These are phyloP conservation scores for Sinocyclocheilus anshuiensis DNA, from an alignment of 2,113 vertebrate species.

Conservation along the genomic window DNA sequence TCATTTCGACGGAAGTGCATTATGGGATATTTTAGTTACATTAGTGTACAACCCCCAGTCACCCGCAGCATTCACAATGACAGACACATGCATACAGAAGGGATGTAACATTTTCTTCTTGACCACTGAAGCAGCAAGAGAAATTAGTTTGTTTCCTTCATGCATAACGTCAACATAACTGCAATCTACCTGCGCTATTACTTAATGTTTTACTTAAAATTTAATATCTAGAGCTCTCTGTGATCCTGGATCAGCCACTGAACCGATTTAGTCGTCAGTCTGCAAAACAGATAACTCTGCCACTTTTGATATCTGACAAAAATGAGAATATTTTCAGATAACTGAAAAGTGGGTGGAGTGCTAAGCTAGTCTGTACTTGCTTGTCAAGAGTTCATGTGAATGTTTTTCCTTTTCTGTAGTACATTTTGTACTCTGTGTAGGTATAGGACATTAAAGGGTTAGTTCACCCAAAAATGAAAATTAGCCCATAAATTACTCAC, in stretches of 20 bases:
- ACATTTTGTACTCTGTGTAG: neutral
- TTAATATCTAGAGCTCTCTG: neutral
- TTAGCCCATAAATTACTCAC: too few relatives aligned
- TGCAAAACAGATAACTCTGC: neutral
- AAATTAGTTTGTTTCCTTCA: neutral
- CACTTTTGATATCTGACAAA: neutral
- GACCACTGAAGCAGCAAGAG: neutral
- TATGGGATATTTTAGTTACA: neutral
- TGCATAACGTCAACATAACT: neutral
- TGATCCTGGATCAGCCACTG: neutral
- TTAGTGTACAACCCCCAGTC: neutral
- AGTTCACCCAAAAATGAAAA: too few relatives aligned
- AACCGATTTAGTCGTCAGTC: neutral
- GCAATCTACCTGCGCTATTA: neutral
- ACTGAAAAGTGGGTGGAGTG: neutral
- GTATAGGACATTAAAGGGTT: neutral
- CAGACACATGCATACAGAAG: neutral
- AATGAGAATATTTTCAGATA: neutral
- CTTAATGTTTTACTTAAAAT: neutral
- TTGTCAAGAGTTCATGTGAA: neutral
- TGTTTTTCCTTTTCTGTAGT: neutral
- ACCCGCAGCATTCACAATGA: neutral
- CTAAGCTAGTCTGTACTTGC: neutral
- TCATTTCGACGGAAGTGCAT: slow-evolving; percentile 19
- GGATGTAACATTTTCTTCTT: neutral